Conservation (phyloP, 2,888 invertebrate genomes). For the Oxycera nigricornis region DNA sequence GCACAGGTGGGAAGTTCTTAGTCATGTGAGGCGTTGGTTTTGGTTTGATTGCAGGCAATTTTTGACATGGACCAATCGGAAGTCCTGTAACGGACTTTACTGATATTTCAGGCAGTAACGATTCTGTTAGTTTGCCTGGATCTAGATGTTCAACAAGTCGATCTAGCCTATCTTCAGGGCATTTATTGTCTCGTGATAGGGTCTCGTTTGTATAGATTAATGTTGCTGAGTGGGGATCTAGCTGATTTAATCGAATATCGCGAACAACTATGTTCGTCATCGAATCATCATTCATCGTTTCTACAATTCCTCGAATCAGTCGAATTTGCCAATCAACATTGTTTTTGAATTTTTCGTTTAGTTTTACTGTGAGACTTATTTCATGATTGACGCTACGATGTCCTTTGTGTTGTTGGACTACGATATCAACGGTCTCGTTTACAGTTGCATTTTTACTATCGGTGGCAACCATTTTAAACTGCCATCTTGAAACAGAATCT, state of each 20-base stretch:
- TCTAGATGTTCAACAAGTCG: constrained; percentile 67
- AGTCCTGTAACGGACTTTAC: constrained; percentile 72
- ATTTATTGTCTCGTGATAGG: constrained; percentile 74
- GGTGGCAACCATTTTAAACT: constrained; percentile 79
- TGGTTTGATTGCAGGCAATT: constrained; percentile 62
- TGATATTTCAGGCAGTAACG: constrained; percentile 71
- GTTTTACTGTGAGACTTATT: constrained; percentile 74
- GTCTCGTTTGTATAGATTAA: constrained; percentile 83
- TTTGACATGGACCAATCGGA: constrained; percentile 74
- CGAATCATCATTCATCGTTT: constrained; percentile 61
- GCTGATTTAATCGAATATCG: constrained; percentile 58
- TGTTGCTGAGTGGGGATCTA: constrained; percentile 65
- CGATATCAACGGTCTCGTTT: constrained; percentile 76
- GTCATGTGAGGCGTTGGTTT: constrained; percentile 65
- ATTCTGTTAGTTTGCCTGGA: constrained; percentile 65
- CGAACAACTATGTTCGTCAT: constrained; percentile 58
- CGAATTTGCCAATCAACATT: constrained; percentile 81
- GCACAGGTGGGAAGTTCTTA: constrained; percentile 76
- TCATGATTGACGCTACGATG: constrained; percentile 83
- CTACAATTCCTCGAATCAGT: constrained; percentile 66
- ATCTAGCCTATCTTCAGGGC: constrained; percentile 78
- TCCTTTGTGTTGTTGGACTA: constrained; percentile 82
- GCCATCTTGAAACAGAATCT: constrained; percentile 81
- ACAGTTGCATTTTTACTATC: constrained; percentile 79
- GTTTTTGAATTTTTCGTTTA: constrained; percentile 70